Evolutionary conservation across 1,140 invertebrate species (phyloP).

Genomic region (Drosophila nigrodunni): DNA sequence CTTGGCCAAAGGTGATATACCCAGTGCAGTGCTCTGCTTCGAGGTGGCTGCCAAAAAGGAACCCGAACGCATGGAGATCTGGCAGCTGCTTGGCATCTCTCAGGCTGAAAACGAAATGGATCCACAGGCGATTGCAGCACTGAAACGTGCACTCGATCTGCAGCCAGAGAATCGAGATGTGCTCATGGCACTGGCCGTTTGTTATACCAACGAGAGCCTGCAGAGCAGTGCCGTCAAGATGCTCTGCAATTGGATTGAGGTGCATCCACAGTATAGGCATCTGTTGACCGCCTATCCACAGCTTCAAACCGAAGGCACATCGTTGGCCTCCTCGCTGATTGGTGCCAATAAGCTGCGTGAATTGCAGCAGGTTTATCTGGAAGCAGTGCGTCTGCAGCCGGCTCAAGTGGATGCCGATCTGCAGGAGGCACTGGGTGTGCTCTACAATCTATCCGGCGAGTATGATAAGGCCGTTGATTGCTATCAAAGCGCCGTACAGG

Average conservation of each 20-base stretch:
- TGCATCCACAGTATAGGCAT: constrained; percentile 93
- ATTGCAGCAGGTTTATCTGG: constrained; percentile 93
- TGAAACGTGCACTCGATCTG: constrained; percentile 93
- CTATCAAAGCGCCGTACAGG: constrained; percentile 94
- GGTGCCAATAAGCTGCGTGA: constrained; percentile 85
- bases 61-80: constrained; percentile 92
- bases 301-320: constrained; percentile 35
- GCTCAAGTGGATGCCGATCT: constrained; percentile 95
- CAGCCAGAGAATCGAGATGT: constrained; percentile 93
- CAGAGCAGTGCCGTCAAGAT: constrained; percentile 90
- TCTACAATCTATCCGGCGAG: constrained; percentile 97
- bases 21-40: constrained; percentile 97
- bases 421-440: constrained; percentile 96
- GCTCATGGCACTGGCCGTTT: constrained; percentile 95
- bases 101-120: constrained; percentile 94
- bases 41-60: constrained; percentile 97
- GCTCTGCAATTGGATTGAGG: constrained; percentile 93
- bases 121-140: constrained; percentile 93
- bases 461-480: constrained; percentile 99
- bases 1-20: constrained; percentile 94
- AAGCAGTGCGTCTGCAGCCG: constrained; percentile 93
- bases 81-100: constrained; percentile 93
- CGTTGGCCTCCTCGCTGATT: constrained; percentile 71
- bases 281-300: constrained; percentile 86
- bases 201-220: constrained; percentile 97